These are phyloP conservation scores for Capreolus pygargus DNA, from an alignment of 2,113 vertebrate species.

Conservation along the genomic window DNA sequence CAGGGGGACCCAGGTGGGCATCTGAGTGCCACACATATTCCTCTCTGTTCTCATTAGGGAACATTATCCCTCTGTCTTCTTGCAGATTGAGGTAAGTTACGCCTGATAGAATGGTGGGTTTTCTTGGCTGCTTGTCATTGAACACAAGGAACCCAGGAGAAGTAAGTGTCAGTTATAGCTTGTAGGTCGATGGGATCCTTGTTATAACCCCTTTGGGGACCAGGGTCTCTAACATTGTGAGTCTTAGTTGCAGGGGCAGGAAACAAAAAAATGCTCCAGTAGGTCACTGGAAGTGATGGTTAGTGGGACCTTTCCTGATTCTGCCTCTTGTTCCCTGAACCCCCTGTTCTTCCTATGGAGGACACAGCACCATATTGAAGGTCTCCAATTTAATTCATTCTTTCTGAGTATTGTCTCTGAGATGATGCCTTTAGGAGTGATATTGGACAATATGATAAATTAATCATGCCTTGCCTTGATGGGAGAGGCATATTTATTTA, in stretches of 20 bases:
- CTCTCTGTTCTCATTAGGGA: not conserved
- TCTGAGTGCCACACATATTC: not conserved
- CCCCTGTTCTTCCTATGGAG: not conserved
- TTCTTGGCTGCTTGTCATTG: not conserved
- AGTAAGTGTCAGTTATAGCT: not conserved
- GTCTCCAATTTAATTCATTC: not conserved
- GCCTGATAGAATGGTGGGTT: not conserved
- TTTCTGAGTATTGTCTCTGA: not conserved
- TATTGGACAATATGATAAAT: slow-evolving; percentile 2
- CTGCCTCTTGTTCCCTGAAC: not conserved
- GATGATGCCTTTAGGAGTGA: not conserved
- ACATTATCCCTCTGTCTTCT: not conserved
- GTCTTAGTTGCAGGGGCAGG: not conserved
- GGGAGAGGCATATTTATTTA: not conserved
- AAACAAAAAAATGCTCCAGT: not conserved
- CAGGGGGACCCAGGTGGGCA: not conserved
- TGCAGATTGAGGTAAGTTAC: not conserved
- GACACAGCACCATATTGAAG: not conserved
- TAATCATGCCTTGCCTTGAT: not conserved
- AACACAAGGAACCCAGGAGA: not conserved
- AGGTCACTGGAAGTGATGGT: not conserved
- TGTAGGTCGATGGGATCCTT: not conserved
- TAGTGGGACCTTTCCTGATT: not conserved
- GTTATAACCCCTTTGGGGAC: not conserved
- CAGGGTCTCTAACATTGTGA: not conserved